These are phyloP conservation scores for Sander lucioperca DNA, from an alignment of 2,113 vertebrate genomes.

Conservation along the genomic window DNA sequence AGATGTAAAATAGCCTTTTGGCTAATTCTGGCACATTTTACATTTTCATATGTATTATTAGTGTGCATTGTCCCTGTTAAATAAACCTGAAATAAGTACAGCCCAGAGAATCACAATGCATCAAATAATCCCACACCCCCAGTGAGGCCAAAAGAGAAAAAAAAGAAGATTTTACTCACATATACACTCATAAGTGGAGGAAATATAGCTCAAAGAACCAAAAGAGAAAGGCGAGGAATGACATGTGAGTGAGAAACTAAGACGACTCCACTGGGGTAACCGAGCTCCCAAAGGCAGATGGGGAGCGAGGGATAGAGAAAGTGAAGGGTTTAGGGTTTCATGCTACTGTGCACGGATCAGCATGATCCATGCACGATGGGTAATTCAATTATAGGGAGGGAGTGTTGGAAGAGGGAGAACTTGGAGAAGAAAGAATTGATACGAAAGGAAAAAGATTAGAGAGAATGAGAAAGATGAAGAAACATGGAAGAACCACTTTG, in stretches of 20 bases:
- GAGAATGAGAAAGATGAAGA: slow-evolving; percentile 8
- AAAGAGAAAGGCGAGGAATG: neutral
- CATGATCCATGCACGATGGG: slow-evolving; percentile 19
- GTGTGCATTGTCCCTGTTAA: no score
- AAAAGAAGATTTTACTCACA: neutral
- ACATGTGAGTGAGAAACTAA: slow-evolving; percentile 8
- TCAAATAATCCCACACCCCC: no score
- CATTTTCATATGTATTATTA: no score
- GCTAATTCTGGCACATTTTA: no score
- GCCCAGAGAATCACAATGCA: no score
- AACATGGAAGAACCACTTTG: neutral
- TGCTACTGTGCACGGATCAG: slow-evolving; percentile 34
- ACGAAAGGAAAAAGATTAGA: neutral
- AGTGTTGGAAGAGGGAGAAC: neutral
- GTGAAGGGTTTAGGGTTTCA: slow-evolving; percentile 47
- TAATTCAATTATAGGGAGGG: slow-evolving; percentile 51
- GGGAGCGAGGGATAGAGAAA: slow-evolving; percentile 10
- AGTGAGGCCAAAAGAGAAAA: neutral
- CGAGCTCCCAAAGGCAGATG: slow-evolving; percentile 6
- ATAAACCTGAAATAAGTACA: no score
- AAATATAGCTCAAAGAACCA: neutral
- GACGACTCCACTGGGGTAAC: neutral
- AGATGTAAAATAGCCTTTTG: no score
- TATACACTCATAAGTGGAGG: neutral
- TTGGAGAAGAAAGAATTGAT: neutral